Conservation (phyloP, 2,113 vertebrate species). For the Rhinopomastus cyanomelas region DNA sequence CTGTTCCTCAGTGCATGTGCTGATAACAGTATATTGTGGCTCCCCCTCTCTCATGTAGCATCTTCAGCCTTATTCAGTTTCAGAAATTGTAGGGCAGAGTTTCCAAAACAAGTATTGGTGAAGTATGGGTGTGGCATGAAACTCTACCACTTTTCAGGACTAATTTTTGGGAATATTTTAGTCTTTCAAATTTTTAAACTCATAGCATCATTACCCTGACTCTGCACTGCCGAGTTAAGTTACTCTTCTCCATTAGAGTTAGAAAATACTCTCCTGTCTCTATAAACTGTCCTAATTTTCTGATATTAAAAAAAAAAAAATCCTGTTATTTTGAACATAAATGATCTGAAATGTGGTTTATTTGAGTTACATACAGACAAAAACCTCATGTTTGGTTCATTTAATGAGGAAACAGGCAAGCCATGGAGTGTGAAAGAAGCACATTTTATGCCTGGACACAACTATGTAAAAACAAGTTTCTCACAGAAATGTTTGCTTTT, state of each 20-base stretch:
- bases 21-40: too few species aligned
- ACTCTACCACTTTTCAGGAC: background rate
- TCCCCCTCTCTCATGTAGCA: background rate
- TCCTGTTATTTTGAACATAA: background rate
- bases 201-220: background rate
- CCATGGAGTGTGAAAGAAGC: background rate
- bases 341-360: background rate
- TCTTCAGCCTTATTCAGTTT: background rate
- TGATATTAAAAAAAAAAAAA: background rate
- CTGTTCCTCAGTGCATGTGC: background rate
- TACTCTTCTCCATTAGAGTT: background rate
- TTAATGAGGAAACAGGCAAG: slow-evolving; percentile 44
- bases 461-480: slow-evolving; percentile 46
- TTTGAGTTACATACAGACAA: background rate
- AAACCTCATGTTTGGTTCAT: background rate
- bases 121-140: background rate
- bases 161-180: background rate
- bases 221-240: background rate
- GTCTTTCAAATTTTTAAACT: background rate
- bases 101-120: background rate
- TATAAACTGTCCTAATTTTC: background rate
- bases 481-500: slow-evolving; percentile 29
- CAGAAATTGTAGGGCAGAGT: background rate
- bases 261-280: background rate
- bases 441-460: slow-evolving; percentile 16